These are phyloP conservation scores for Xenentodon cancila DNA, from an alignment of 2,797 vertebrate species.

Conservation along the genomic window DNA sequence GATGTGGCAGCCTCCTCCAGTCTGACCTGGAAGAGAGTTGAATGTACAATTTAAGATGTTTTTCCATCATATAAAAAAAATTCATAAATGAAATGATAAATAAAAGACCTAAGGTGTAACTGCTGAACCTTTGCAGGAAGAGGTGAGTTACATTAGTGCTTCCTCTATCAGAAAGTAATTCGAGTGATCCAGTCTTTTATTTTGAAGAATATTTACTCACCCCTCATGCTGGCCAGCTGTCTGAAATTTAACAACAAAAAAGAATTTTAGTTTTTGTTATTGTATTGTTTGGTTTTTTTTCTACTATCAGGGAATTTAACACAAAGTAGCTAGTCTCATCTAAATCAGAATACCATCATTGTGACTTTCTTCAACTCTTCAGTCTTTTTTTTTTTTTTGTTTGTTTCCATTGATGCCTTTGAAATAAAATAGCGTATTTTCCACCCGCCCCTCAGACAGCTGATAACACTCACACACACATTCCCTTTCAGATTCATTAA, in stretches of 20 bases:
- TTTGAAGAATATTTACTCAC: conserved; percentile 58
- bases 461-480: conserved; percentile 62
- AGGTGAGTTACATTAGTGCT: conserved; percentile 75
- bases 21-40: conserved; percentile 71
- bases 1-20: conserved; percentile 59
- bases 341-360: conserved; percentile 60
- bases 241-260: conserved; percentile 56
- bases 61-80: conserved; percentile 35
- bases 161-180: conserved; percentile 73
- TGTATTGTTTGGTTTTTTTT: conserved; percentile 72
- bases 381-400: neutral
- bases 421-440: conserved; percentile 69
- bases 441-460: conserved; percentile 61
- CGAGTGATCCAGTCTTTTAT: conserved; percentile 67
- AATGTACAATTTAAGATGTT: conserved; percentile 76
- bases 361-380: neutral
- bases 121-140: conserved; percentile 38
- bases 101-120: conserved; percentile 56
- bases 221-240: conserved; percentile 53
- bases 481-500: conserved; percentile 66
- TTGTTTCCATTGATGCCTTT: conserved; percentile 79
- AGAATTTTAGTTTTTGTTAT: conserved; percentile 55
- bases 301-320: conserved; percentile 85
- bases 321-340: conserved; percentile 68
- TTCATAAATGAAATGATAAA: neutral